These are phyloP conservation scores for Baccha elongata DNA, from an alignment of 2,888 invertebrate species.

Conservation along the genomic window DNA sequence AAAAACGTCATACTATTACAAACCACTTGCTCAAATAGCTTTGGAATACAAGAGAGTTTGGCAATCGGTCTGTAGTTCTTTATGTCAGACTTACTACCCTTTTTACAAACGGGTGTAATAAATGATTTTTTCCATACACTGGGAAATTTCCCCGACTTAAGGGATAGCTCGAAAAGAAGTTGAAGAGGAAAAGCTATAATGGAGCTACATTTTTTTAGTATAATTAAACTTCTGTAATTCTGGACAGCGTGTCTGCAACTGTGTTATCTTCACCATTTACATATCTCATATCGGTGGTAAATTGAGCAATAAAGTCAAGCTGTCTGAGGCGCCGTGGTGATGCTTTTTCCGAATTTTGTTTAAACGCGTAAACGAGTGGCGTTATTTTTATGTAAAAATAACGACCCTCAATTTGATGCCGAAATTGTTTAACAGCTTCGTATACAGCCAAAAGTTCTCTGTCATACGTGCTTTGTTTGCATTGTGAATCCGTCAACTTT, in stretches of 20 bases:
- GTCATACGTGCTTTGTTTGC: slow-evolving; percentile 78
- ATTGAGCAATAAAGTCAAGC: slow-evolving; percentile 3
- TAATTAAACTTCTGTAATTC: too few species aligned
- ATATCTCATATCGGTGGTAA: slow-evolving; percentile 35
- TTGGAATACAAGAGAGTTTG: too few species aligned
- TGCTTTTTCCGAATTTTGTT: slow-evolving; percentile 15
- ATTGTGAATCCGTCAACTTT: slow-evolving; percentile 76
- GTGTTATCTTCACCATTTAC: slow-evolving; percentile 15
- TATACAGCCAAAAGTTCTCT: slow-evolving; percentile 80
- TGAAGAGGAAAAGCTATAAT: too few species aligned
- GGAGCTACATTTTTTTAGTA: too few species aligned
- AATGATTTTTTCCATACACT: too few species aligned
- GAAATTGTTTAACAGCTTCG: slow-evolving; percentile 76
- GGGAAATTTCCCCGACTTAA: too few species aligned
- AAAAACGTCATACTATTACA: too few species aligned
- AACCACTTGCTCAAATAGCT: too few species aligned
- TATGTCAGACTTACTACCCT: too few species aligned
- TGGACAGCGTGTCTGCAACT: slow-evolving; percentile 21
- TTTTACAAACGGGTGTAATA: too few species aligned
- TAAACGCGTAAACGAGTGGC: slow-evolving; percentile 17
- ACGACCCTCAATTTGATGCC: slow-evolving; percentile 67
- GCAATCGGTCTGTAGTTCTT: too few species aligned
- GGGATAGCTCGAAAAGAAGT: too few species aligned
- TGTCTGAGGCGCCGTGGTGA: slow-evolving; percentile 9
- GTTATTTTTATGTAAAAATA: slow-evolving; percentile 55